Evolutionary conservation across 2,113 vertebrate species (phyloP).

Genomic region (Mixornis gularis): DNA sequence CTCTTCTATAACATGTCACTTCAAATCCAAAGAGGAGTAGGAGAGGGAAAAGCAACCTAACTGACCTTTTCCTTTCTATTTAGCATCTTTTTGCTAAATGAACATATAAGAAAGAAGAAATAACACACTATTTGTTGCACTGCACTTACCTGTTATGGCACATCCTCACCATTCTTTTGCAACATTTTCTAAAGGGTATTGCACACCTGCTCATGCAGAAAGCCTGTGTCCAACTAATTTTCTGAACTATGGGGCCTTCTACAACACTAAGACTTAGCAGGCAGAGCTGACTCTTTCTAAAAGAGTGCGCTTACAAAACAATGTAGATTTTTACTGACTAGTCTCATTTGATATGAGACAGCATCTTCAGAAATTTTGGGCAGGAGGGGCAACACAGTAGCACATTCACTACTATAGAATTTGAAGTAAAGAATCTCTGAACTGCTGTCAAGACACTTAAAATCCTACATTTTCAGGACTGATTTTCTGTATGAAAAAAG

Average conservation of each 20-base stretch:
- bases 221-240: neutral
- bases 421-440: neutral
- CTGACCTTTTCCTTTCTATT: neutral
- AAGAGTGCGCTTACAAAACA: neutral
- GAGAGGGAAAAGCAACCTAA: neutral
- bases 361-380: neutral
- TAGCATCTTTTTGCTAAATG: neutral
- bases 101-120: neutral
- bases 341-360: neutral
- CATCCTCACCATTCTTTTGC: neutral
- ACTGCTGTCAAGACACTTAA: neutral
- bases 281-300: neutral
- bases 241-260: neutral
- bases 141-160: neutral
- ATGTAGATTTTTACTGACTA: neutral
- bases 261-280: neutral
- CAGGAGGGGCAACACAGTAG: neutral
- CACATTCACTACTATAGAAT: neutral
- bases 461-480: neutral
- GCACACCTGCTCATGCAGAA: neutral
- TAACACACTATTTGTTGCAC: neutral
- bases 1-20: neutral
- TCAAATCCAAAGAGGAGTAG: neutral
- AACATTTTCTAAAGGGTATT: neutral
- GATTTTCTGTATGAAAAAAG: neutral